phyloP scores from a whole-genome alignment of 2,797 vertebrate genomes.

The Sebastes reedi region DNA sequence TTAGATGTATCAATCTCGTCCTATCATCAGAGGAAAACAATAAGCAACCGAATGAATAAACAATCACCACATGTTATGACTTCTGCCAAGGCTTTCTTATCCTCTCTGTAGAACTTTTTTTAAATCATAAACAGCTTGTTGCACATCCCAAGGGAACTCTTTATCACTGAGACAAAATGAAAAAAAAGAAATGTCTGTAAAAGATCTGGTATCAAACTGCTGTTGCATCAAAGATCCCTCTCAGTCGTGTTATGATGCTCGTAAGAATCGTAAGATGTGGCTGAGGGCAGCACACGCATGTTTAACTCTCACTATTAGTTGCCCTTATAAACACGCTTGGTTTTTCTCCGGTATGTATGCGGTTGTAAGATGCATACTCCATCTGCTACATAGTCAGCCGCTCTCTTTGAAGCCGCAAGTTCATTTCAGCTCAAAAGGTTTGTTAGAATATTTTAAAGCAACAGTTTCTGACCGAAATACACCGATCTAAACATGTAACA shows the following conservation, averaged over 20 bases:
- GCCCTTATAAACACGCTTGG: constrained; percentile 58
- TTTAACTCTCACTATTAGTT: constrained; percentile 72
- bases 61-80: constrained; percentile 44
- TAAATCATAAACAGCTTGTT: constrained; percentile 42
- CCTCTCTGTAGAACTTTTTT: constrained; percentile 11
- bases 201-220: constrained; percentile 35
- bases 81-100: constrained; percentile 43
- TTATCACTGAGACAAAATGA: constrained; percentile 49
- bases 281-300: constrained; percentile 36
- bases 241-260: constrained; percentile 44
- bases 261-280: constrained; percentile 68
- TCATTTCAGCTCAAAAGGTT: constrained; percentile 28
- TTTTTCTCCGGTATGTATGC: constrained; percentile 60
- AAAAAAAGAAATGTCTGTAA: constrained; percentile 37
- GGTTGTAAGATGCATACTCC: constrained; percentile 44
- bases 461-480: background rate
- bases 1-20: constrained; percentile 15
- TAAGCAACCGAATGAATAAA: constrained; percentile 46
- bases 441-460: constrained; percentile 10
- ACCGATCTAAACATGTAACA: background rate
- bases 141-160: constrained; percentile 36
- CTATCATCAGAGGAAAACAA: constrained; percentile 42
- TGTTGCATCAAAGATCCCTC: constrained; percentile 62
- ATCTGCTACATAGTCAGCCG: constrained; percentile 44
- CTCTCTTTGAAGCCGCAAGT: constrained; percentile 46